Conservation (phyloP, 1,140 invertebrate genomes). For the Drosophila asahinai region DNA sequence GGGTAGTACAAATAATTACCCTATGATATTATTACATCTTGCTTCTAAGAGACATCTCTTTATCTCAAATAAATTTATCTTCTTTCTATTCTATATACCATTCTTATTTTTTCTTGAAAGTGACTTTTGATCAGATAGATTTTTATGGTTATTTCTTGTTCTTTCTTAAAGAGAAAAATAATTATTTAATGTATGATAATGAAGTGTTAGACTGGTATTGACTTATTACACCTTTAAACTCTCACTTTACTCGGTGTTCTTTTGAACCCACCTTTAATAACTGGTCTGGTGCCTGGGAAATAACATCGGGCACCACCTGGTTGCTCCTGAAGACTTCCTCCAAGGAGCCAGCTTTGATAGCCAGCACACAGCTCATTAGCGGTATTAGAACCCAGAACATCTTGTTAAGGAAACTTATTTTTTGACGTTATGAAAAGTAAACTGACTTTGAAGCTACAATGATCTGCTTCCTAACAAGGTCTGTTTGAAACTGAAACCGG, state of each 20-base stretch:
- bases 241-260: neutral
- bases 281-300: constrained; percentile 53
- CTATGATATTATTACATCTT: neutral
- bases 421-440: neutral
- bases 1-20: neutral
- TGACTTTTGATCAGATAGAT: constrained; percentile 59
- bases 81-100: neutral
- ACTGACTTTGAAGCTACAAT: neutral
- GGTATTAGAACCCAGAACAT: constrained; percentile 46
- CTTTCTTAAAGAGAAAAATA: neutral
- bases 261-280: constrained; percentile 69
- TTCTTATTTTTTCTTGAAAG: neutral
- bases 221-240: neutral
- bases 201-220: neutral
- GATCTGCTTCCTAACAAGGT: constrained; percentile 25
- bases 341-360: constrained; percentile 32
- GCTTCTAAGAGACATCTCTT: too few species aligned
- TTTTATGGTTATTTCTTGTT: neutral
- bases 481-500: constrained; percentile 59
- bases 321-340: constrained; percentile 45
- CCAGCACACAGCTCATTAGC: constrained; percentile 29
- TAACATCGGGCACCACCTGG: constrained; percentile 70
- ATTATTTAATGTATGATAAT: neutral
- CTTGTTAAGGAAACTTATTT: neutral
- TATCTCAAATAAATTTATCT: too few species aligned